Conservation (phyloP, 2,113 vertebrate species). For the Capreolus pygargus region DNA sequence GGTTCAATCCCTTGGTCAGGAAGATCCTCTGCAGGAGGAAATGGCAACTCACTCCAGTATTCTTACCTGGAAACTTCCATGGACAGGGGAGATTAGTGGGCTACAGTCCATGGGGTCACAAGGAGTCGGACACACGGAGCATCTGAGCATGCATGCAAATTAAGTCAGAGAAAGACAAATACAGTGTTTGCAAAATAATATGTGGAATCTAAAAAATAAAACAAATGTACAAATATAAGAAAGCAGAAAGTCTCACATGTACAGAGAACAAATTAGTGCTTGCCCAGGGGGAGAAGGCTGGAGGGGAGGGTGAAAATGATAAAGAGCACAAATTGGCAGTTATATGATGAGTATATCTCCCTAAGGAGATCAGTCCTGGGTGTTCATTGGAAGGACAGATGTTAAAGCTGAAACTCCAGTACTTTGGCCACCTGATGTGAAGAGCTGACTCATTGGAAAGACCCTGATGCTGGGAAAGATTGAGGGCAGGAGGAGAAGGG, state of each 20-base stretch:
- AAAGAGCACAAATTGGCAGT: not conserved
- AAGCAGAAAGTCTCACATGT: not conserved
- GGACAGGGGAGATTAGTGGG: not conserved
- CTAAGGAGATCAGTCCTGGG: not conserved
- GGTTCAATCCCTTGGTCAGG: not conserved
- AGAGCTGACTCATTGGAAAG: not conserved
- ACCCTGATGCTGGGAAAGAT: not conserved
- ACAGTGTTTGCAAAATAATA: not conserved
- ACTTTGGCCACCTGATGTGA: not conserved
- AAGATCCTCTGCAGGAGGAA: not conserved
- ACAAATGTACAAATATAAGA: not conserved
- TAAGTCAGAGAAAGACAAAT: not conserved
- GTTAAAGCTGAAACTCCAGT: not conserved
- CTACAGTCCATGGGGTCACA: not conserved
- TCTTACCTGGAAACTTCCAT: not conserved
- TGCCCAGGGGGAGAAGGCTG: not conserved
- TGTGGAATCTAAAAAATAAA: not conserved
- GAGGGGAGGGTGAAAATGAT: not conserved
- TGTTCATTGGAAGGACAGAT: not conserved
- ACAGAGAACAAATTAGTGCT: not conserved
- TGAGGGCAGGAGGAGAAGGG: not conserved
- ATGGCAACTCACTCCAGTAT: not conserved
- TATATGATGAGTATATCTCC: not conserved
- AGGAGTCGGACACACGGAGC: not conserved
- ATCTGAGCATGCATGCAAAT: not conserved